Conservation (phyloP, 2,797 vertebrate genomes). For the Epinephelus coioides region DNA sequence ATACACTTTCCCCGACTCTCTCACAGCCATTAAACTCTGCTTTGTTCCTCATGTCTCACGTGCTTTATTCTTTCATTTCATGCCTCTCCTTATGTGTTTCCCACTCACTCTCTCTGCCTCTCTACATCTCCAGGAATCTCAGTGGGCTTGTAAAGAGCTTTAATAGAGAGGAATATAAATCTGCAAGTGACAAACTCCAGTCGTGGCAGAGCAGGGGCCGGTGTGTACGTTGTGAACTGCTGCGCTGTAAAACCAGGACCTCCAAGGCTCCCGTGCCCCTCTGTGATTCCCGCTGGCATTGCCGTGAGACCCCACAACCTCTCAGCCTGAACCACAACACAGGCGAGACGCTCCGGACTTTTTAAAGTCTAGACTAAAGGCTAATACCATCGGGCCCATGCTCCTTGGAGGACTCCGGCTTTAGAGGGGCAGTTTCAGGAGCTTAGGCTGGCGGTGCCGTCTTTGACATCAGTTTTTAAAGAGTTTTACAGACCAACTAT, state of each 20-base stretch:
- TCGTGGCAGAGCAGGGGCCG: constrained; percentile 49
- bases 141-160: constrained; percentile 79
- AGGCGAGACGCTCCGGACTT: neutral
- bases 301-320: constrained; percentile 62
- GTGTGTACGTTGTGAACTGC: constrained; percentile 60
- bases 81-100: constrained; percentile 50
- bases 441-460: constrained; percentile 9
- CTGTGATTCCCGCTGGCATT: constrained; percentile 55
- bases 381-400: constrained; percentile 49
- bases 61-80: constrained; percentile 57
- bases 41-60: constrained; percentile 54
- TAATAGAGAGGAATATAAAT: constrained; percentile 84
- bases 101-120: constrained; percentile 38
- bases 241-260: constrained; percentile 78
- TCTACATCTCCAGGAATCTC: constrained; percentile 55
- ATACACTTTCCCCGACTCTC: constrained; percentile 49
- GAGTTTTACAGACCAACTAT: constrained; percentile 31
- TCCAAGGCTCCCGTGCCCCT: constrained; percentile 69
- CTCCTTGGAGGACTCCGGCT: constrained; percentile 19
- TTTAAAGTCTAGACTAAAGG: constrained; percentile 49
- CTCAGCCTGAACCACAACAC: constrained; percentile 33
- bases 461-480: constrained; percentile 11
- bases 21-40: constrained; percentile 52
- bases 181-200: constrained; percentile 82
- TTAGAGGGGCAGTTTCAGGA: constrained; percentile 3